Evolutionary conservation across 2,888 invertebrate genomes (phyloP), one percentile per base, ranked within the genome.

Genomic region (Mimachlamys varia): DNA sequence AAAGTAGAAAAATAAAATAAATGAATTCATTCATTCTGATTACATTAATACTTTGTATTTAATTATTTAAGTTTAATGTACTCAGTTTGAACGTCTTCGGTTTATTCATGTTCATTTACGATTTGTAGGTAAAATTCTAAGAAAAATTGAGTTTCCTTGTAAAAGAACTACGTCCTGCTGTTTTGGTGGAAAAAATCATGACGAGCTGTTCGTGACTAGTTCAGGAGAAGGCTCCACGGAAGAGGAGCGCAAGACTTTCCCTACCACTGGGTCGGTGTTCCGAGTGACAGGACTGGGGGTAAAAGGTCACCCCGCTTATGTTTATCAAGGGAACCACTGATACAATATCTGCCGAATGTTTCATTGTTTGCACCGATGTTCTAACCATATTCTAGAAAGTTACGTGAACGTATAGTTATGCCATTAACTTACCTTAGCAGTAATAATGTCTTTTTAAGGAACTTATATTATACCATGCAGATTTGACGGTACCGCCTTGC

Each of bases 181-280:
- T 17, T 98, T 98, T 96, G 98, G 98, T 3, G 98, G 98, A 0
- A 97, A 97, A 4, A 97, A 97, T 93, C 96, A 98, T 90, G 98
- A 98, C 94, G 97, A 97, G 91, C 96, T 98, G 89, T 98, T 97
- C 96, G 98, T 98, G 87, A 98, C 98, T 4, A 97, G 97, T 0
- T 98, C 94, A 38, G 90, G 90, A 13, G 89, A 87, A 5, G 92
- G 92, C 94, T 96, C 97, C 0, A 95, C 96, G 0, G 97, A 97
- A 0, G 95, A 96, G 19, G 97, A 97, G 88, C 87, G 93, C 19
- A 22, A 88, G 38, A 62, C 89, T 0, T 90, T 94, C 87, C 93
- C 95, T 1, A 95, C 95, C n/a, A 94, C 94, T 15, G 95, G 95
- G 17, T 94, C 94, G 12, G 92, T 95, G 13, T 95, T 95, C 90